These are phyloP conservation scores for Drosophila fulvimacula DNA, from an alignment of 2,888 invertebrate species.

Conservation along the genomic window DNA sequence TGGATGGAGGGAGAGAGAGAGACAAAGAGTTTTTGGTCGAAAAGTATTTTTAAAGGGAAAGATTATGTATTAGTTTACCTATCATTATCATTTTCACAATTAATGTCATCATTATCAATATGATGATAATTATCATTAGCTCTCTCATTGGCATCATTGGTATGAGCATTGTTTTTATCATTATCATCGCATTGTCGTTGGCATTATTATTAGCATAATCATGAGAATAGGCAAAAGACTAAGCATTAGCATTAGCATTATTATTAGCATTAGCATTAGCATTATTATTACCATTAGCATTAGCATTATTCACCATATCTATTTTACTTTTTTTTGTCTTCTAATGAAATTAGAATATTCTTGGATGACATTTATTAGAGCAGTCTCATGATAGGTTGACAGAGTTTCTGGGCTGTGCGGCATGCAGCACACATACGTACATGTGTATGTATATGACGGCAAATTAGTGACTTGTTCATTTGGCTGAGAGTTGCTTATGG, in stretches of 20 bases:
- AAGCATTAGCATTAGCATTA: neutral
- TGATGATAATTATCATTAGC: too few relatives aligned
- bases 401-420: slow-evolving; percentile 1
- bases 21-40: neutral
- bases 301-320: too few relatives aligned
- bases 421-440: neutral
- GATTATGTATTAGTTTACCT: neutral
- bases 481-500: slow-evolving; percentile 24
- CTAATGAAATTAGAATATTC: neutral
- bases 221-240: neutral
- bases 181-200: too few relatives aligned
- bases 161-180: neutral
- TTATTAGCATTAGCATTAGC: neutral
- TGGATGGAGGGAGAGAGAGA: neutral
- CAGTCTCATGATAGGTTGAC: neutral
- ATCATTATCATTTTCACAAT: neutral
- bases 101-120: neutral
- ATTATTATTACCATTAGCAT: neutral
- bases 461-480: slow-evolving; percentile 32
- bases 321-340: too few relatives aligned
- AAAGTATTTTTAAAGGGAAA: neutral
- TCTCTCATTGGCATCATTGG: neutral
- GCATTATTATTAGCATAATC: neutral
- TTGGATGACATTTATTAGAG: neutral
- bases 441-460: slow-evolving; percentile 1